Conservation (phyloP, 2,113 vertebrate species). For the Indicator maculatus region DNA sequence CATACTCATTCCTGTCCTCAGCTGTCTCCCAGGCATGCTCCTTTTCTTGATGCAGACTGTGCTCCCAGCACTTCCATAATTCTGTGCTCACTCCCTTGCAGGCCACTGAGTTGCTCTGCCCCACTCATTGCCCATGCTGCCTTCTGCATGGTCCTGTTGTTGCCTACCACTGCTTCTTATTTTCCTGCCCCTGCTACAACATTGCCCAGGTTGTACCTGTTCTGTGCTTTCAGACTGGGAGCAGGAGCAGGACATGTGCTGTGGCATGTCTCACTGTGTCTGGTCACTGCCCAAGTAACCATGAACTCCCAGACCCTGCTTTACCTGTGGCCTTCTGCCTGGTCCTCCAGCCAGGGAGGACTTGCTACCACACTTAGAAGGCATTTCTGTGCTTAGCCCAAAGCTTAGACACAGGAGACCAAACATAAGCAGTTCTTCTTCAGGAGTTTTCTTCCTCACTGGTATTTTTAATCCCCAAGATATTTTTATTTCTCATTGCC, state of each 20-base stretch:
- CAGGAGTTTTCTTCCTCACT: background rate
- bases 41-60: background rate
- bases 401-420: background rate
- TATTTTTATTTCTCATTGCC: background rate
- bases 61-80: background rate
- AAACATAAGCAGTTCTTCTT: background rate
- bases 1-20: background rate
- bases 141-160: background rate
- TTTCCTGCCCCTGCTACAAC: background rate
- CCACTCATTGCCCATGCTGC: rapidly evolving
- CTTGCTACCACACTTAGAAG: background rate
- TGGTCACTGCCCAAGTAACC: background rate
- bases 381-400: background rate
- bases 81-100: background rate
- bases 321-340: background rate
- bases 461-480: background rate
- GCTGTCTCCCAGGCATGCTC: background rate
- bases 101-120: background rate
- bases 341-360: rapidly evolving
- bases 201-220: background rate
- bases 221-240: background rate
- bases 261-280: background rate
- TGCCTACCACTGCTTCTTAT: background rate
- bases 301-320: background rate
- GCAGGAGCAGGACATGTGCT: background rate